A percentile compares a stretch with the other conserved stretches of the same genome.
Conservation (phyloP, 2,113 vertebrate genomes). For the Sinosuthora webbiana region DNA sequence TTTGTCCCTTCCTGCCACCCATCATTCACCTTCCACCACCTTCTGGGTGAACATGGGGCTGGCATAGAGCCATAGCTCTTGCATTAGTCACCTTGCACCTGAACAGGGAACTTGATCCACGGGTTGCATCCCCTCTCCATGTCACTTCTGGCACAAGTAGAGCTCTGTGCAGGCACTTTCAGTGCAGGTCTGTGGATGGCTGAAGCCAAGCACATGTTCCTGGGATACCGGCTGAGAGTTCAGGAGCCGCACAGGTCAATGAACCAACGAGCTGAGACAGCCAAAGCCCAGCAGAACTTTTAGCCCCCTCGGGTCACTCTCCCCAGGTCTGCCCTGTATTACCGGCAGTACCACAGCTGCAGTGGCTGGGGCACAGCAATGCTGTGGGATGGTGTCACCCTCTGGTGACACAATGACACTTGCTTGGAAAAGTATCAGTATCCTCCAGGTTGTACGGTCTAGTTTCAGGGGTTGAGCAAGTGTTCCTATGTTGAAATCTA, state of each 20-base stretch:
- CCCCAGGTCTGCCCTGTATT: background rate
- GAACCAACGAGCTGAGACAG: background rate
- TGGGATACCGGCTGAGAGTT: accelerated
- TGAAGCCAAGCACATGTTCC: background rate
- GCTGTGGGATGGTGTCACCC: background rate
- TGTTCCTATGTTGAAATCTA: background rate
- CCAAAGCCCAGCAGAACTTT: background rate
- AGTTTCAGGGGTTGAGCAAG: background rate
- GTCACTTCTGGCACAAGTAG: background rate
- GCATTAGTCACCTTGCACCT: accelerated
- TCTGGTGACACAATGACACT: background rate
- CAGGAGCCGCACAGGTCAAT: accelerated
- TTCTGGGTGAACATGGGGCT: background rate
- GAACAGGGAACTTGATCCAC: background rate
- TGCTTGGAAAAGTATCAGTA: background rate
- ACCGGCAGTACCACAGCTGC: accelerated
- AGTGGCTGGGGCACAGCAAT: background rate
- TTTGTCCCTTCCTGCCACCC: background rate
- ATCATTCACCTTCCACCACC: background rate
- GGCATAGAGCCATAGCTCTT: background rate
- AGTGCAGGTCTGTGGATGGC: background rate
- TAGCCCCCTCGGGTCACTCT: accelerated
- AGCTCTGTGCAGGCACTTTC: background rate
- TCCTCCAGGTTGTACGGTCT: accelerated
- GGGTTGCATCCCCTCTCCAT: background rate